A percentile compares a stretch with the other conserved stretches of the same genome.
Conservation (phyloP, 2,888 invertebrate genomes). For the Tachystola acroxantha region DNA sequence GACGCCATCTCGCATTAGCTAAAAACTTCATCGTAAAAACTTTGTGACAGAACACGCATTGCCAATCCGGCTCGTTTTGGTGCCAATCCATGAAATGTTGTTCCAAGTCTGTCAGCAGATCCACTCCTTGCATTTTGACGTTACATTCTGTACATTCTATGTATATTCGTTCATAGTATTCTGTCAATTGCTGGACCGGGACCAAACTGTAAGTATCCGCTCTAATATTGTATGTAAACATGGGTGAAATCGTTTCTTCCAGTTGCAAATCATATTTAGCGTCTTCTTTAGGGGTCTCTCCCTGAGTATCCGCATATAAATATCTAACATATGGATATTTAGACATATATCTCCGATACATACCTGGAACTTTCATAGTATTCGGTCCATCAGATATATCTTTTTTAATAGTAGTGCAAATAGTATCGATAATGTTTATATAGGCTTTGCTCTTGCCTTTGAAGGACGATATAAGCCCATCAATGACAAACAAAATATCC, state of each 20-base stretch:
- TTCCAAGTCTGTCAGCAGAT: constrained; percentile 17
- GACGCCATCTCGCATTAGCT: constrained; percentile 31
- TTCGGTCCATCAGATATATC: constrained; percentile 19
- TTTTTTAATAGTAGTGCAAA: constrained; percentile 16
- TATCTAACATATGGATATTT: constrained; percentile 41
- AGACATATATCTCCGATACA: constrained; percentile 24
- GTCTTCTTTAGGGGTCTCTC: background rate
- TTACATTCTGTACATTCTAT: constrained; percentile 39
- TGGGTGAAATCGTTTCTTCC: constrained; percentile 37
- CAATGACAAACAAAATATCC: no score
- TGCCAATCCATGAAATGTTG: constrained; percentile 38
- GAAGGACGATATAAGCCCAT: no score
- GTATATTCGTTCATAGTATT: constrained; percentile 13
- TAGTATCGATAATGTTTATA: no score
- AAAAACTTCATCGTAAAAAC: constrained; percentile 23
- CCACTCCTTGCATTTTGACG: constrained; percentile 16
- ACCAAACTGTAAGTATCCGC: constrained; percentile 10
- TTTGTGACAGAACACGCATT: constrained; percentile 34
- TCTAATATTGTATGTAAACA: constrained; percentile 18
- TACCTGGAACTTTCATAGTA: constrained; percentile 13
- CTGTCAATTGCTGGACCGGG: background rate
- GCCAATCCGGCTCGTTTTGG: constrained; percentile 35
- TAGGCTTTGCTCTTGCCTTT: no score
- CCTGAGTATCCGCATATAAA: constrained; percentile 27
- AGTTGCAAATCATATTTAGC: constrained; percentile 42